A percentile compares a stretch with the other conserved stretches of the same genome.
Evolutionary conservation across 1,140 invertebrate species (phyloP).

Genomic region (Drosophila parvula): DNA sequence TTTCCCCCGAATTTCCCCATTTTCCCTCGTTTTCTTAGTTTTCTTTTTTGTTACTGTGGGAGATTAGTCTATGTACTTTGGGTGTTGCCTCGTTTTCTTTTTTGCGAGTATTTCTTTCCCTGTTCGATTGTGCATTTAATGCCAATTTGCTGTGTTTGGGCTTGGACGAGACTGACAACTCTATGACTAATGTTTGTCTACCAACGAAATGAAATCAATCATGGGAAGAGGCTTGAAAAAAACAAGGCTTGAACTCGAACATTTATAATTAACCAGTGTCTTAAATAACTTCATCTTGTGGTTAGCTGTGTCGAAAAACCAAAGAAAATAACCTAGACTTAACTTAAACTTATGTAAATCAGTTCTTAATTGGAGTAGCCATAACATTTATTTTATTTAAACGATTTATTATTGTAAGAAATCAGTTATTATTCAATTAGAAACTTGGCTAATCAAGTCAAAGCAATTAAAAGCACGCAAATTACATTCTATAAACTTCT

Average conservation of each 20-base stretch:
- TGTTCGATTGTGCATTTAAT: conserved; percentile 77
- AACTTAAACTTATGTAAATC: no score
- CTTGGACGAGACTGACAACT: conserved; percentile 17
- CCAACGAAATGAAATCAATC: conserved; percentile 58
- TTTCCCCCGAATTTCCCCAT: conserved; percentile 17
- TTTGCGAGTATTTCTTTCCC: conserved; percentile 16
- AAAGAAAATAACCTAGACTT: no score
- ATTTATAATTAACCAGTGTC: not conserved
- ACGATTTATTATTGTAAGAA: no score
- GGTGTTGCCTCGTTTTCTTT: conserved; percentile 20
- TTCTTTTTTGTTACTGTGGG: conserved; percentile 31
- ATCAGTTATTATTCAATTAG: no score
- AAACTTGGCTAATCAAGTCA: not conserved
- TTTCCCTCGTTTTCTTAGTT: not conserved
- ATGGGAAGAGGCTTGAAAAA: conserved; percentile 16
- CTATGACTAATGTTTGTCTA: conserved; percentile 59
- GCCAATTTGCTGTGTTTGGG: conserved; percentile 58
- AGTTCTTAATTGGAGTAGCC: no score
- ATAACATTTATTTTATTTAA: no score
- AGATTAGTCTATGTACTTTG: conserved; percentile 59
- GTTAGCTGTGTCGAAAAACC: not conserved
- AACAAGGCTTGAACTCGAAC: not conserved
- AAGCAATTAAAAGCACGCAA: no score
- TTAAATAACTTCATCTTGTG: not conserved
- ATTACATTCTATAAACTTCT: not conserved